phyloP scores from a whole-genome alignment of 2,797 vertebrate genomes.

The Semaprochilodus insignis region DNA sequence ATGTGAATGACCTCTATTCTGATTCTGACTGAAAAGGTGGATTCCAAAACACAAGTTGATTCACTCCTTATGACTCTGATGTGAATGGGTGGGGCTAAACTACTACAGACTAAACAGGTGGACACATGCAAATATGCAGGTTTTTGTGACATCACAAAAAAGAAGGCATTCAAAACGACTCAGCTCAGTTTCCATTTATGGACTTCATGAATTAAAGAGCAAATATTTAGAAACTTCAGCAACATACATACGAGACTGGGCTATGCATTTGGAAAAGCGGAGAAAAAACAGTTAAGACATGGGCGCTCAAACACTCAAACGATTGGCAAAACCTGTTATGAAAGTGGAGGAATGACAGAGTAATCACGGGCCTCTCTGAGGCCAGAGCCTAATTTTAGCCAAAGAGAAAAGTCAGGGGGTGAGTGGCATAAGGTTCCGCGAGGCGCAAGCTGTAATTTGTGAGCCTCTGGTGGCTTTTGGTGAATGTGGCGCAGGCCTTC shows the following conservation, averaged over 20 bases:
- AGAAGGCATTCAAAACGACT: too few species aligned
- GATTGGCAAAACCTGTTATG: constrained; percentile 32
- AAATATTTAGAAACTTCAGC: too few species aligned
- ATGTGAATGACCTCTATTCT: too few species aligned
- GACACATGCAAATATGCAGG: too few species aligned
- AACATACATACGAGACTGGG: not conserved
- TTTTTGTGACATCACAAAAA: too few species aligned
- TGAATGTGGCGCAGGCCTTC: constrained; percentile 53
- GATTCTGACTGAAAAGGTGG: too few species aligned
- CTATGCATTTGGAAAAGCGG: not conserved
- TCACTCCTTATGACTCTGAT: too few species aligned
- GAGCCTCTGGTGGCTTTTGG: constrained; percentile 59
- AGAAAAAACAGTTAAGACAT: not conserved
- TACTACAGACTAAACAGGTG: too few species aligned
- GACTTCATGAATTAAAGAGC: too few species aligned
- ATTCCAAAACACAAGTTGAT: too few species aligned
- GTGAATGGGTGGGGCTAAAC: too few species aligned
- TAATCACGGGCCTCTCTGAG: constrained; percentile 46
- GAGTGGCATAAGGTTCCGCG: constrained; percentile 45
- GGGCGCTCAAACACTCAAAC: constrained; percentile 33
- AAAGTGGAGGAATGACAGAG: constrained; percentile 35
- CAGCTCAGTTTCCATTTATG: too few species aligned
- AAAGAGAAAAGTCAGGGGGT: constrained; percentile 41
- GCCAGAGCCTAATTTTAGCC: constrained; percentile 55
- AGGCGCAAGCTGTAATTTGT: constrained; percentile 60